phyloP scores from a whole-genome alignment of 2,888 invertebrate genomes.

The Conomelus anceps region DNA sequence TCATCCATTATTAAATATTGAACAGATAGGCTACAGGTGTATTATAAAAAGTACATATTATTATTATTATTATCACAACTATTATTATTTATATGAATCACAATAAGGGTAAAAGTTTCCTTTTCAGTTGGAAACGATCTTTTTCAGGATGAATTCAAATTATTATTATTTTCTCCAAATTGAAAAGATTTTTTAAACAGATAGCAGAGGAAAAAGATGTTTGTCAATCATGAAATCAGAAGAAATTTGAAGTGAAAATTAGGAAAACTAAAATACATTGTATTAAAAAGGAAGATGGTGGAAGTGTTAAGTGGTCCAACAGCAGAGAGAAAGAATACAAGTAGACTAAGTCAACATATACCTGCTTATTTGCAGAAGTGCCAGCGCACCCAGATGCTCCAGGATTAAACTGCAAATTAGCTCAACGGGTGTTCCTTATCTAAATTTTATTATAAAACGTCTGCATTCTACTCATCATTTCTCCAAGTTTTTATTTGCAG shows the following conservation, averaged over 20 bases:
- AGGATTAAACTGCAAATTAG: not conserved
- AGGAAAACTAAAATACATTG: not conserved
- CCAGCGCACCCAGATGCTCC: not conserved
- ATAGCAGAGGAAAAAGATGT: not conserved
- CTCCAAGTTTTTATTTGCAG: not conserved
- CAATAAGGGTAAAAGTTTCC: too few relatives aligned
- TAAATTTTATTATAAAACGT: not conserved
- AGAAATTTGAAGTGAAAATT: not conserved
- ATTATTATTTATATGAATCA: too few relatives aligned
- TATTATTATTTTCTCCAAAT: too few relatives aligned
- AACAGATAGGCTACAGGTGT: too few relatives aligned
- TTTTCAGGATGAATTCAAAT: too few relatives aligned
- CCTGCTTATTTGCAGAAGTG: not conserved
- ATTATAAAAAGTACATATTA: too few relatives aligned
- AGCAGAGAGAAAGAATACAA: not conserved
- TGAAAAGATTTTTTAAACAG: not conserved
- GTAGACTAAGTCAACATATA: not conserved
- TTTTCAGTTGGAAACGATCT: too few relatives aligned
- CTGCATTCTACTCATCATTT: not conserved
- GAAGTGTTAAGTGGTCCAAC: not conserved
- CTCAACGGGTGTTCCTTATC: not conserved
- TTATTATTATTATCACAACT: too few relatives aligned
- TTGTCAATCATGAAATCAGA: not conserved
- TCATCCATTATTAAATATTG: too few relatives aligned
- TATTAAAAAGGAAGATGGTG: not conserved